Percentiles rank a stretch among this genome's conserved stretches.
phyloP scores from a whole-genome alignment of 1,140 invertebrate genomes.

The Drosophila seguyi region DNA sequence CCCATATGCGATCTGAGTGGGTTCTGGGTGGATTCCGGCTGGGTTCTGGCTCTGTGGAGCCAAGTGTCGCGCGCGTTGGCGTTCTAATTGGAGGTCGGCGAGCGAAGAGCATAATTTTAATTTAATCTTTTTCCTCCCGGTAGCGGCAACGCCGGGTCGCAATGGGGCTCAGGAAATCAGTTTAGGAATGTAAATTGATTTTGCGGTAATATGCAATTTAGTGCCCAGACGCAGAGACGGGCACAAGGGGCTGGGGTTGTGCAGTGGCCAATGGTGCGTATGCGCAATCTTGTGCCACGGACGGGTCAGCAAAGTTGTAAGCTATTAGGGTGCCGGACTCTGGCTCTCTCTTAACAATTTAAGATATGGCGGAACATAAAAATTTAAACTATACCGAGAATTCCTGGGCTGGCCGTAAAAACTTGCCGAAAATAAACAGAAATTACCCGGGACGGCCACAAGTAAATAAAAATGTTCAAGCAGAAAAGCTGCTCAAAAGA shows the following conservation, averaged over 20 bases:
- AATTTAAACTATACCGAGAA: slow-evolving; percentile 62
- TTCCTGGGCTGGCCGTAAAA: slow-evolving; percentile 55
- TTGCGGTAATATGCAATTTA: slow-evolving; percentile 82
- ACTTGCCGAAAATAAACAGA: slow-evolving; percentile 80
- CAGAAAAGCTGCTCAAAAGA: slow-evolving; percentile 78
- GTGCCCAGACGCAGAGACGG: slow-evolving; percentile 24
- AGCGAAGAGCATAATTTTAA: slow-evolving; percentile 74
- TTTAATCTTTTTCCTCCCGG: slow-evolving; percentile 78
- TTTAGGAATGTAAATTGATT: slow-evolving; percentile 83
- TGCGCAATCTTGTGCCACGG: slow-evolving; percentile 61
- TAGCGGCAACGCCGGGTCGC: slow-evolving; percentile 18
- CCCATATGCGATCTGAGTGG: slow-evolving; percentile 35
- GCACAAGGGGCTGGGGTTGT: not conserved
- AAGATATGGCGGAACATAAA: slow-evolving; percentile 42
- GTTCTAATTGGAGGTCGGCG: slow-evolving; percentile 66
- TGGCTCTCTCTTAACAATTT: slow-evolving; percentile 52
- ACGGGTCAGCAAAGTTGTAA: slow-evolving; percentile 48
- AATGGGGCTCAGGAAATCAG: slow-evolving; percentile 61
- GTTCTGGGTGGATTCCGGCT: not conserved
- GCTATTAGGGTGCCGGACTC: slow-evolving; percentile 25
- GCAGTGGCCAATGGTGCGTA: slow-evolving; percentile 73
- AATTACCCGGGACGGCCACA: slow-evolving; percentile 67
- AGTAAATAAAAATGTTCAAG: slow-evolving; percentile 82
- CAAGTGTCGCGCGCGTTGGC: slow-evolving; percentile 47
- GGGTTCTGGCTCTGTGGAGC: not conserved